phyloP scores from a whole-genome alignment of 1,140 invertebrate species.

The Lepidotrigona ventralis region DNA sequence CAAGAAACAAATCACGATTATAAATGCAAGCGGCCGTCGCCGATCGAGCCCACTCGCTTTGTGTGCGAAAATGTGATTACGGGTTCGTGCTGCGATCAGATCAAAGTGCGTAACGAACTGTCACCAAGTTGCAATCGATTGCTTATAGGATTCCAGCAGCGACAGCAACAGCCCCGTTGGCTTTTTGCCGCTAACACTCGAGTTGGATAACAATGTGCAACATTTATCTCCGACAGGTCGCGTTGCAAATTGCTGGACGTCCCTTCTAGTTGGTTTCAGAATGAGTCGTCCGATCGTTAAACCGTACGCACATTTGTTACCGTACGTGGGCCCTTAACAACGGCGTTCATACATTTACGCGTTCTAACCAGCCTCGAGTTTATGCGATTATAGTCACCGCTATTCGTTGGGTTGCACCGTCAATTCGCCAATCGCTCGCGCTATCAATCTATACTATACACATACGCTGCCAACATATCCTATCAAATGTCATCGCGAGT shows the following conservation, averaged over 20 bases:
- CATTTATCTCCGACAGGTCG: constrained; percentile 42
- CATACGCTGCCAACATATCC: not conserved
- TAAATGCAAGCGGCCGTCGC: not conserved
- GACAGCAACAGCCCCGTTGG: not conserved
- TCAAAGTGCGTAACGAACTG: constrained; percentile 19
- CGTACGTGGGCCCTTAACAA: constrained; percentile 27
- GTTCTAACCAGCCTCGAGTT: constrained; percentile 16
- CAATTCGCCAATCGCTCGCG: constrained; percentile 29
- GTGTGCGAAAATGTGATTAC: not conserved
- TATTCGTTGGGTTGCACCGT: constrained; percentile 9
- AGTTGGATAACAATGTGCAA: not conserved
- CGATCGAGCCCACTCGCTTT: not conserved
- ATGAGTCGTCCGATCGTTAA: constrained; percentile 42
- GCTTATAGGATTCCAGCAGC: constrained; percentile 6
- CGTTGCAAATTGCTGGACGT: constrained; percentile 41
- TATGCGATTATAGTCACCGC: constrained; percentile 23
- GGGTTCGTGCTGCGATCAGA: too few relatives aligned
- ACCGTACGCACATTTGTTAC: constrained; percentile 39
- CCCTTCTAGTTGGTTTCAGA: constrained; percentile 25
- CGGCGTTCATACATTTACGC: constrained; percentile 22
- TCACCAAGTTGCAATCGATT: not conserved
- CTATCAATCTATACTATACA: not conserved
- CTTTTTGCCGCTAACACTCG: constrained; percentile 9
- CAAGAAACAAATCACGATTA: not conserved
- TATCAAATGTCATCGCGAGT: constrained; percentile 3